These are phyloP conservation scores for Cephus runcator DNA, from an alignment of 2,888 invertebrate genomes.

Conservation along the genomic window DNA sequence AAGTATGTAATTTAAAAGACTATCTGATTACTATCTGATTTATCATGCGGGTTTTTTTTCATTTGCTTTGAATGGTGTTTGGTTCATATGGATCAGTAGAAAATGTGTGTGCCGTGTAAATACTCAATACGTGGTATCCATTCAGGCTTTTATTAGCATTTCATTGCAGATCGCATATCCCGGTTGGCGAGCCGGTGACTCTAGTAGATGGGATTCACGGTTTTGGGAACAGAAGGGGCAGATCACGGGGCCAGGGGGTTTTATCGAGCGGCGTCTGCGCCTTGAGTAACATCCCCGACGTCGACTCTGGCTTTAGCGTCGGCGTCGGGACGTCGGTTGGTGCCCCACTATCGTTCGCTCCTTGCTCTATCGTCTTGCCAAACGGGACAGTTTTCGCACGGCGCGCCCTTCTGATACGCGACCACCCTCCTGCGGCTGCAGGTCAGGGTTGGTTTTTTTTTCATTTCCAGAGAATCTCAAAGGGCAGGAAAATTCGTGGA, in stretches of 20 bases:
- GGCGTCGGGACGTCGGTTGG: constrained; percentile 8
- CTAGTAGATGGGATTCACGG: constrained; percentile 36
- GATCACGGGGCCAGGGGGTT: constrained; percentile 31
- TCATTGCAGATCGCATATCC: constrained; percentile 1
- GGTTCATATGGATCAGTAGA: background rate
- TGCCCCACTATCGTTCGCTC: constrained; percentile 7
- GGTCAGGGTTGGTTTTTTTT: constrained; percentile 15
- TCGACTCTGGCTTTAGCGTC: constrained; percentile 56
- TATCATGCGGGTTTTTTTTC: background rate
- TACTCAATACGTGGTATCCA: background rate
- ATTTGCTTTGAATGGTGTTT: background rate
- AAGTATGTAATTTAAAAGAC: background rate
- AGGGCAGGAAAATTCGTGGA: background rate
- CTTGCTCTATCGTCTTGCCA: constrained; percentile 11
- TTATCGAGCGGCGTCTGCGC: constrained; percentile 59
- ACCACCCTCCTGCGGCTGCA: constrained; percentile 14
- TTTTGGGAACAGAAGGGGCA: constrained; percentile 37
- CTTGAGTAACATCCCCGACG: constrained; percentile 12
- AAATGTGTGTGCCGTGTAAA: background rate
- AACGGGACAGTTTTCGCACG: constrained; percentile 41
- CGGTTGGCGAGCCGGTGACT: background rate
- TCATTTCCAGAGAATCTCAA: constrained; percentile 13
- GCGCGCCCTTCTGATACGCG: constrained; percentile 32
- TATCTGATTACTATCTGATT: background rate
- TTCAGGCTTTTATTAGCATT: constrained; percentile 7